phyloP scores from a whole-genome alignment of 1,140 invertebrate genomes.

The Drosophila grimshawi region DNA sequence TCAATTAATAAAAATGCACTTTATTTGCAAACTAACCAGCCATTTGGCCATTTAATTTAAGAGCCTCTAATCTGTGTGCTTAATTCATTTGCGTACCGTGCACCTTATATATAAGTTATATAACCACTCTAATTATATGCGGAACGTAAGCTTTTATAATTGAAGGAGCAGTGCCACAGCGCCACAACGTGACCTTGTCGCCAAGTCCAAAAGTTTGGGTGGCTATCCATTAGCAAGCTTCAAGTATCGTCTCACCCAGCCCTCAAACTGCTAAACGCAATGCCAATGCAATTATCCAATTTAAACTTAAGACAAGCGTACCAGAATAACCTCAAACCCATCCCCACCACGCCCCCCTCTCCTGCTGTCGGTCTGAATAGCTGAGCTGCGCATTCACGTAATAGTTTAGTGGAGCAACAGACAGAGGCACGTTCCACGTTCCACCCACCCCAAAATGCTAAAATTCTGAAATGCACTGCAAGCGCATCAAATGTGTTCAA shows the following conservation, averaged over 20 bases:
- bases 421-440: slow-evolving; percentile 1
- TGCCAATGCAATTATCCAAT: slow-evolving; percentile 58
- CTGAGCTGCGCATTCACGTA: slow-evolving; percentile 10
- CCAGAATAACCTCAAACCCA: not conserved
- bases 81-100: not conserved
- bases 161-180: slow-evolving; percentile 3
- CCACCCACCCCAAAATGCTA: not conserved
- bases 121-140: slow-evolving; percentile 19
- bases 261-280: slow-evolving; percentile 9
- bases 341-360: not conserved
- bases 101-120: slow-evolving; percentile 2
- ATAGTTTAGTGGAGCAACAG: slow-evolving; percentile 61
- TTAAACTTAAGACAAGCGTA: slow-evolving; percentile 30
- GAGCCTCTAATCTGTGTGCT: not conserved
- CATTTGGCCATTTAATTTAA: no score
- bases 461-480: slow-evolving; percentile 23
- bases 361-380: not conserved
- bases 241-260: not conserved
- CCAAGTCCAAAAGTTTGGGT: not conserved
- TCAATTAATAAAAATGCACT: no score
- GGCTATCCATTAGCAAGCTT: slow-evolving; percentile 16
- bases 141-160: slow-evolving; percentile 10
- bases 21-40: no score
- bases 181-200: slow-evolving; percentile 15
- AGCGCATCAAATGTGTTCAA: slow-evolving; percentile 55